A percentile compares a stretch with the other conserved stretches of the same genome.
Evolutionary conservation across 2,797 vertebrate species (phyloP).

Genomic region (Brachymystax lenok): DNA sequence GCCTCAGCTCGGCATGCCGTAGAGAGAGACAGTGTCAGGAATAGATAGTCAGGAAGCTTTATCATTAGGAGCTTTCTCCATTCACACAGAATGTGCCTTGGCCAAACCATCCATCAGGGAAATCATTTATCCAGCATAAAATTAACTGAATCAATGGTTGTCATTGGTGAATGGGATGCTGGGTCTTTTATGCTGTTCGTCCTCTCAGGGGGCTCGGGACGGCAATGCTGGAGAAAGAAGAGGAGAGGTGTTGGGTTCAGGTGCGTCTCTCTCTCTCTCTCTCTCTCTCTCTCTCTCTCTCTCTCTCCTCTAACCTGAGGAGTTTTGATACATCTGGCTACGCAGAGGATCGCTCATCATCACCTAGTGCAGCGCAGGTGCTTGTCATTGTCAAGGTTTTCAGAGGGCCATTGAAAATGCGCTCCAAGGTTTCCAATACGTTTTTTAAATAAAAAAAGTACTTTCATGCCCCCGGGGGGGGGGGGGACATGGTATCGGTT

Average conservation of each 20-base stretch:
- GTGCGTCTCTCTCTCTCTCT: slow-evolving; percentile 43
- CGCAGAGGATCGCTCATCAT: slow-evolving; percentile 50
- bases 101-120: slow-evolving; percentile 73
- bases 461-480: slow-evolving; percentile 38
- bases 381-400: slow-evolving; percentile 61
- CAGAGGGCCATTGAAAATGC: slow-evolving; percentile 44
- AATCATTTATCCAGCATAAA: slow-evolving; percentile 79
- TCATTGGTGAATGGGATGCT: slow-evolving; percentile 52
- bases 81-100: slow-evolving; percentile 59
- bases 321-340: slow-evolving; percentile 49
- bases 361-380: slow-evolving; percentile 53
- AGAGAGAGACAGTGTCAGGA: slow-evolving; percentile 45
- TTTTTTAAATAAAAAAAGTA: slow-evolving; percentile 48
- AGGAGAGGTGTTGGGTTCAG: slow-evolving; percentile 52
- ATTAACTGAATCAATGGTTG: slow-evolving; percentile 80
- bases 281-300: too few relatives aligned
- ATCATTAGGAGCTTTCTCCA: slow-evolving; percentile 62
- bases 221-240: not conserved
- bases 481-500: slow-evolving; percentile 34
- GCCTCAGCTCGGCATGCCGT: slow-evolving; percentile 13
- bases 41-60: slow-evolving; percentile 65
- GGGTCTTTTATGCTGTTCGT: too few relatives aligned
- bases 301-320: slow-evolving; percentile 45
- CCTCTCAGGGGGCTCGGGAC: slow-evolving; percentile 48
- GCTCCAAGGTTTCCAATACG: slow-evolving; percentile 31